These are phyloP conservation scores for Pinna nobilis DNA, from an alignment of 1,140 invertebrate species.

Conservation along the genomic window DNA sequence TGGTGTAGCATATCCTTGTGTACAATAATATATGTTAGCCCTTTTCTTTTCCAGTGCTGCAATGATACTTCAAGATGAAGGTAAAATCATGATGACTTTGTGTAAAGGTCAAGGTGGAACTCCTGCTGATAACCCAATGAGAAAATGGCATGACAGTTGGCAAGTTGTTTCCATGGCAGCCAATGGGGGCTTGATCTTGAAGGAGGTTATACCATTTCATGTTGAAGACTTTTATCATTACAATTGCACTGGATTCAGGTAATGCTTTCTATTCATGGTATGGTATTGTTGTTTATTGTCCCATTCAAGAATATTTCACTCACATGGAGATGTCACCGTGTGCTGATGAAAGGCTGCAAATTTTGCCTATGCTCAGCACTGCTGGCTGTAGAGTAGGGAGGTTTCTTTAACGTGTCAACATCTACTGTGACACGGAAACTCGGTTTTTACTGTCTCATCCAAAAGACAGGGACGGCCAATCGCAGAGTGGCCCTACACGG, in stretches of 20 bases:
- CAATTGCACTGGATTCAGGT: constrained; percentile 75
- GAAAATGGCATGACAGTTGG: constrained; percentile 81
- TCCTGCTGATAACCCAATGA: constrained; percentile 74
- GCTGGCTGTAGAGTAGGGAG: too few species aligned
- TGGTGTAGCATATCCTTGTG: too few species aligned
- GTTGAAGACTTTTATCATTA: constrained; percentile 67
- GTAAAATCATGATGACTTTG: constrained; percentile 77
- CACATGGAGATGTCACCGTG: too few species aligned
- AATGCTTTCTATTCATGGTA: neutral
- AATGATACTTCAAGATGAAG: constrained; percentile 69
- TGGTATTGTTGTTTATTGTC: too few species aligned
- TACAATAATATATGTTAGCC: constrained; percentile 1
- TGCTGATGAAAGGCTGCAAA: too few species aligned
- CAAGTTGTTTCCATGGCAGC: constrained; percentile 80
- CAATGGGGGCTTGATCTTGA: constrained; percentile 76
- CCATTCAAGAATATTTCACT: too few species aligned
- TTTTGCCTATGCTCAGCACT: too few species aligned
- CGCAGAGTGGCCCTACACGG: too few species aligned
- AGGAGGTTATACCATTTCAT: constrained; percentile 74
- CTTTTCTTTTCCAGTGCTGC: constrained; percentile 60
- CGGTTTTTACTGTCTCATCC: too few species aligned
- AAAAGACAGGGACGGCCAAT: too few species aligned
- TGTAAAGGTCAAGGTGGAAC: constrained; percentile 82
- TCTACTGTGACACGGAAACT: too few species aligned
- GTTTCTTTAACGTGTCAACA: too few species aligned